Base-by-base conservation (phyloP, 2,888 invertebrate species). In the Pterostichus niger region DNA sequence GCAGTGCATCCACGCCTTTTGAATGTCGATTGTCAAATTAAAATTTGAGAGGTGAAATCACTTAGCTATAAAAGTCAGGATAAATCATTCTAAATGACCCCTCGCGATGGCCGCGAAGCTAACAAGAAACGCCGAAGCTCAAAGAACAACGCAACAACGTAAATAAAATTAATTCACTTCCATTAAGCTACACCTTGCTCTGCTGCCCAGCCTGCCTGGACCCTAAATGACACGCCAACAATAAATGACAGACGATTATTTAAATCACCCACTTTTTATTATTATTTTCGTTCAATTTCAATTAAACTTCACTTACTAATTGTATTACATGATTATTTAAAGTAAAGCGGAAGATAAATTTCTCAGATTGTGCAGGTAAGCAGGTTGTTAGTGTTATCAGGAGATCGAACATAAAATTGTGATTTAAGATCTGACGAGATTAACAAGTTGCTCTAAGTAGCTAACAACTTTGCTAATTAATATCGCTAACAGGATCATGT, bases 11-110 rank as follows among this genome's bases (percentile, higher is more conserved):
- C 82, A 82, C 82, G 82, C 82, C 82, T 82, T 82, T 82, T 82
- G 44, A 46, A 82, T 82, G 82, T 82, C 49, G 82, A 82, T 82
- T 82, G 82, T 82, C 75, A 82, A 73, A 82, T 82, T 73, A 82
- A 82, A 82, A 73, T 82, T 73, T 82, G 73, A 82, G 73, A 82
- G 73, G 82, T 82, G 82, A 82, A 82, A 73, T 82, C 82, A 82
- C 59, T 73, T 59, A 15, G 46, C 82, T 82, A 82, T 82, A 73
- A 82, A 82, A 44, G 73, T 82, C 82, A 73, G 31, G 10, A 82
- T 82, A 82, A 82, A 82, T 82, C 82, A 82, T 75, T 82, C 61
- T 56, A 75, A 75, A 82, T 82, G 33, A 82, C 75, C 44, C 44
- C 35, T 11, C 11, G 6, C n/a, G 46, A 17, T 31, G 40, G 13